Percentiles rank a stretch among this genome's conserved stretches.
phyloP scores from a whole-genome alignment of 2,888 invertebrate species.

The Macroteleia sp. region DNA sequence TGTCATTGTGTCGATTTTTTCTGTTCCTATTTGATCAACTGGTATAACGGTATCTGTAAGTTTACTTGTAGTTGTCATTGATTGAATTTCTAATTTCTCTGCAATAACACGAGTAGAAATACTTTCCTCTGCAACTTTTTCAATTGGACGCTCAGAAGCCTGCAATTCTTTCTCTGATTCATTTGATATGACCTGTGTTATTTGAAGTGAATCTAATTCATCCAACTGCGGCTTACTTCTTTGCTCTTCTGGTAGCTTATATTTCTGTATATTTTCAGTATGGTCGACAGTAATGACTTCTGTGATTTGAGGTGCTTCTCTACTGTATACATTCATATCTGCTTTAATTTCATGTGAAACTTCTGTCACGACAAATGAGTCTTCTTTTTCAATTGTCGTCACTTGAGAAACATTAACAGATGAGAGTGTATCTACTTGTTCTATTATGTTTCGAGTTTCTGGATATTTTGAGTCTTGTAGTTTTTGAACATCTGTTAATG shows the following conservation, averaged over 20 bases:
- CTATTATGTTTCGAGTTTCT: no score
- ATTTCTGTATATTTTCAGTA: slow-evolving; percentile 68
- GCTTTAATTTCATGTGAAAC: slow-evolving; percentile 40
- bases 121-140: slow-evolving; percentile 64
- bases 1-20: slow-evolving; percentile 71
- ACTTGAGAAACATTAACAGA: slow-evolving; percentile 66
- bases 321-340: slow-evolving; percentile 57
- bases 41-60: slow-evolving; percentile 69
- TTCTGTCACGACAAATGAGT: slow-evolving; percentile 12
- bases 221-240: slow-evolving; percentile 73
- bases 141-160: slow-evolving; percentile 20
- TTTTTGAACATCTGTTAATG: slow-evolving; percentile 73
- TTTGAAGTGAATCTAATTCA: slow-evolving; percentile 69
- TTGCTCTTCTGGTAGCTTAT: slow-evolving; percentile 68
- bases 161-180: slow-evolving; percentile 69
- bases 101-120: slow-evolving; percentile 80
- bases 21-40: slow-evolving; percentile 32
- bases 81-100: slow-evolving; percentile 71
- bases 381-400: slow-evolving; percentile 48
- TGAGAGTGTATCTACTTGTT: slow-evolving; percentile 71
- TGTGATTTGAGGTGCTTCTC: slow-evolving; percentile 80
- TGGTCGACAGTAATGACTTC: slow-evolving; percentile 75
- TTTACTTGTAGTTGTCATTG: slow-evolving; percentile 73
- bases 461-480: no score
- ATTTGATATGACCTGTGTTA: slow-evolving; percentile 68